These are phyloP conservation scores for Isoperla grammatica DNA, from an alignment of 2,888 invertebrate species.

Conservation along the genomic window DNA sequence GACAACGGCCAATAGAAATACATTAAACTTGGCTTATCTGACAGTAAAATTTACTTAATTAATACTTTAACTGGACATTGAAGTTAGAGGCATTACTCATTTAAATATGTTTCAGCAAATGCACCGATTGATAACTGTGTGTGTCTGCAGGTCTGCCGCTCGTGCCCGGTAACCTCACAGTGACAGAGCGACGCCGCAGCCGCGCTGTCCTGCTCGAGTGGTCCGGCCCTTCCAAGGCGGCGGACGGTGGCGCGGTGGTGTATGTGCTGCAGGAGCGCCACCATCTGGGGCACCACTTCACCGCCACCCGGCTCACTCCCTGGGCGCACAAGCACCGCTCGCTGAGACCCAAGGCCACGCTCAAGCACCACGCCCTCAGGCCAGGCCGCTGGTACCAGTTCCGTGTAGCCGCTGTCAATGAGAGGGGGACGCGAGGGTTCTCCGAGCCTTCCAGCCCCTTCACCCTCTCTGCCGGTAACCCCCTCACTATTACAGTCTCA, in stretches of 20 bases:
- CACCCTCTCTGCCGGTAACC: constrained; percentile 40
- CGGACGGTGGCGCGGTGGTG: constrained; percentile 47
- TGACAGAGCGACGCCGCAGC: constrained; percentile 51
- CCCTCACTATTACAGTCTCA: constrained; percentile 6
- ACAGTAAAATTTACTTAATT: too few species aligned
- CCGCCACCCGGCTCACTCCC: constrained; percentile 56
- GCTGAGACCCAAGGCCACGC: constrained; percentile 49
- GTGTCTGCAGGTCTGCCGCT: constrained; percentile 59
- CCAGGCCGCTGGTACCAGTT: constrained; percentile 75
- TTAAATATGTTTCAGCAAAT: too few species aligned
- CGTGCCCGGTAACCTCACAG: constrained; percentile 54
- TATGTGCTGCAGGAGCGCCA: constrained; percentile 65
- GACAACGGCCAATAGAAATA: too few species aligned
- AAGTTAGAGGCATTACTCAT: too few species aligned
- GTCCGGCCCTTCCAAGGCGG: constrained; percentile 37
- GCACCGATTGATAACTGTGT: too few species aligned
- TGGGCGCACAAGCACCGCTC: constrained; percentile 57
- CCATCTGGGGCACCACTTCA: constrained; percentile 60
- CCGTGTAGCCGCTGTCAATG: constrained; percentile 68
- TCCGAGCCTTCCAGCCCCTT: constrained; percentile 56
- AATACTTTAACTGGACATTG: too few species aligned
- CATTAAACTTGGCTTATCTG: too few species aligned
- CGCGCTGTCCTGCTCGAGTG: constrained; percentile 46
- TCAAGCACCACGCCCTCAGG: constrained; percentile 53
- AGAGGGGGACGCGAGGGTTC: constrained; percentile 65